These are phyloP conservation scores for Prosopocoilus inquinatus DNA, from an alignment of 2,888 invertebrate species.

Conservation along the genomic window DNA sequence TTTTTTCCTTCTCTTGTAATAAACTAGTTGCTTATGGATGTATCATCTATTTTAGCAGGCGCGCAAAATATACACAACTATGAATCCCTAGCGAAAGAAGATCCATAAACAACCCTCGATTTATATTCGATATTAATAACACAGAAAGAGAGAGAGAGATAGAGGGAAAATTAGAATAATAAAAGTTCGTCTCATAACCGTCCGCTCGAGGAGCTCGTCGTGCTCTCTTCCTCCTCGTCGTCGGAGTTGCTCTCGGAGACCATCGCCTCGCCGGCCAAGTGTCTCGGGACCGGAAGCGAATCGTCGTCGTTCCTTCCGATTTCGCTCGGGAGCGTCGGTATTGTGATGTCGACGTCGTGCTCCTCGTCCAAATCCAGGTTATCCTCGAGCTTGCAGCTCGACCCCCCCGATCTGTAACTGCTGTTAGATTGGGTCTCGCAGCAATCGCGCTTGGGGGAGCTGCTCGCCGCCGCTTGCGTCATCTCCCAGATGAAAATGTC, in stretches of 20 bases:
- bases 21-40: background rate
- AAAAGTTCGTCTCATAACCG: conserved; percentile 39
- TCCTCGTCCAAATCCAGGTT: conserved; percentile 34
- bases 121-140: background rate
- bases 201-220: conserved; percentile 49
- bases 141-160: conserved; percentile 16
- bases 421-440: conserved; percentile 28
- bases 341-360: conserved; percentile 37
- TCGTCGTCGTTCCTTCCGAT: conserved; percentile 41
- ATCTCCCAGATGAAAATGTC: conserved; percentile 32
- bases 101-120: background rate
- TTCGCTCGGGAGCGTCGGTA: conserved; percentile 48
- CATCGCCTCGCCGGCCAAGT: conserved; percentile 69
- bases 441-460: conserved; percentile 7
- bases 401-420: conserved; percentile 6
- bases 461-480: conserved; percentile 33
- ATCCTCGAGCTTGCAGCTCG: conserved; percentile 15
- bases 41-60: background rate
- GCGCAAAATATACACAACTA: background rate
- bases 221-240: conserved; percentile 56
- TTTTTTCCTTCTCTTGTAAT: too few relatives aligned
- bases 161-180: conserved; percentile 31
- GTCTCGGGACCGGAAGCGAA: conserved; percentile 55
- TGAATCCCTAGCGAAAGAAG: background rate
- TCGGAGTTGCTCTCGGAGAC: conserved; percentile 64